Evolutionary conservation across 2,113 vertebrate species (phyloP).

Genomic region (Phasianus colchicus): DNA sequence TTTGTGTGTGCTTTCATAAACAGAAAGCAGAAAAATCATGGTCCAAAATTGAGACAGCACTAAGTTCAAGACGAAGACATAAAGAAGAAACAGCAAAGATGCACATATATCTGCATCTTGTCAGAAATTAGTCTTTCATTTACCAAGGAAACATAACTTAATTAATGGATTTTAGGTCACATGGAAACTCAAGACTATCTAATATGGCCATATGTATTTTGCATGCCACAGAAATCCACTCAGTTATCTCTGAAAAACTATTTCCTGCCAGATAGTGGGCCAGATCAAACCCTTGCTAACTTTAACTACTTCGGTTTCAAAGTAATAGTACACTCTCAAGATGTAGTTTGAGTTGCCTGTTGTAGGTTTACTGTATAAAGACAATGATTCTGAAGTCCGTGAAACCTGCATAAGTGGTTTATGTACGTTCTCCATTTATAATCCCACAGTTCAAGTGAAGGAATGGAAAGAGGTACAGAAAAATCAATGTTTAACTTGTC

Average conservation of each 20-base stretch:
- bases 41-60: background rate
- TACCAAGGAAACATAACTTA: constrained; percentile 9
- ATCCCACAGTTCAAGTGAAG: constrained; percentile 32
- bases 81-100: background rate
- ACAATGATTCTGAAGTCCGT: constrained; percentile 26
- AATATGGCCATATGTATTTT: constrained; percentile 21
- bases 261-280: constrained; percentile 42
- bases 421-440: constrained; percentile 28
- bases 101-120: constrained; percentile 2
- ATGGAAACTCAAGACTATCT: constrained; percentile 7
- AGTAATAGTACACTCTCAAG: background rate
- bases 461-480: constrained; percentile 63
- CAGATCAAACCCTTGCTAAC: background rate
- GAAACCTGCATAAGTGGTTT: constrained; percentile 38
- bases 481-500: constrained; percentile 84
- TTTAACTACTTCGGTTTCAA: constrained; percentile 6
- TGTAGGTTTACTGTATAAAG: background rate
- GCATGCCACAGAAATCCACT: constrained; percentile 9
- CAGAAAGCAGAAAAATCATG: background rate
- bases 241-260: constrained; percentile 44
- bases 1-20: background rate
- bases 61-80: background rate
- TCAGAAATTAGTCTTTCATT: constrained; percentile 18
- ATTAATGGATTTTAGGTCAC: constrained; percentile 51
- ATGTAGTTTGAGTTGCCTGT: background rate